phyloP scores from a whole-genome alignment of 2,113 vertebrate species.

The Protomyctophum bolini region DNA sequence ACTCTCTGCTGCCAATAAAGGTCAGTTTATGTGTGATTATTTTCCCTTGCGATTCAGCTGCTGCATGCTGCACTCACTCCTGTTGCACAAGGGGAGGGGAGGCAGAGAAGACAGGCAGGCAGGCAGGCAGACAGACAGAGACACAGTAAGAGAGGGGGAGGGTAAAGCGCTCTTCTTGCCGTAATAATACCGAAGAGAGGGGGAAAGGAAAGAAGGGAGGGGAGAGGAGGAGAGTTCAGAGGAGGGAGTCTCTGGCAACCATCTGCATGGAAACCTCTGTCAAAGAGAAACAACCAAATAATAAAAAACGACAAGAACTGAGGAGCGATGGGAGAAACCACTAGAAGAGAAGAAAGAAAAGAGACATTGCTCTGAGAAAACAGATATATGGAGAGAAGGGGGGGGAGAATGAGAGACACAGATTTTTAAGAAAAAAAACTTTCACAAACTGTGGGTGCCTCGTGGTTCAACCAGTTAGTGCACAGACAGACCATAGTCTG shows the following conservation, averaged over 20 bases:
- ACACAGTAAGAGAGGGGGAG: not conserved
- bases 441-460: too few species aligned
- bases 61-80: constrained; percentile 6
- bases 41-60: constrained; percentile 29
- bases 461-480: too few species aligned
- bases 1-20: constrained; percentile 52
- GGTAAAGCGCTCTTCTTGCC: not conserved
- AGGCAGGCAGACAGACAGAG: not conserved
- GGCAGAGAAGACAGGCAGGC: too few species aligned
- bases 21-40: constrained; percentile 53
- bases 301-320: not conserved
- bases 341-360: not conserved
- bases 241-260: constrained; percentile 8
- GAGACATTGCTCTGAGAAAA: not conserved
- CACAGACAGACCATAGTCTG: too few species aligned
- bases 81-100: not conserved
- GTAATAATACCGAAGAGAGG: not conserved
- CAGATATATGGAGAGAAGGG: not conserved
- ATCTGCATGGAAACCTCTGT: constrained; percentile 44
- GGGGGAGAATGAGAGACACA: too few species aligned
- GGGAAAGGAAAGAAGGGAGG: not conserved
- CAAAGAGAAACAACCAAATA: constrained; percentile 37
- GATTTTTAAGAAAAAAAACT: too few species aligned
- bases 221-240: not conserved
- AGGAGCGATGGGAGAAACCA: constrained; percentile 6